phyloP scores from a whole-genome alignment of 2,888 invertebrate species.

The Ethmia dodecea region DNA sequence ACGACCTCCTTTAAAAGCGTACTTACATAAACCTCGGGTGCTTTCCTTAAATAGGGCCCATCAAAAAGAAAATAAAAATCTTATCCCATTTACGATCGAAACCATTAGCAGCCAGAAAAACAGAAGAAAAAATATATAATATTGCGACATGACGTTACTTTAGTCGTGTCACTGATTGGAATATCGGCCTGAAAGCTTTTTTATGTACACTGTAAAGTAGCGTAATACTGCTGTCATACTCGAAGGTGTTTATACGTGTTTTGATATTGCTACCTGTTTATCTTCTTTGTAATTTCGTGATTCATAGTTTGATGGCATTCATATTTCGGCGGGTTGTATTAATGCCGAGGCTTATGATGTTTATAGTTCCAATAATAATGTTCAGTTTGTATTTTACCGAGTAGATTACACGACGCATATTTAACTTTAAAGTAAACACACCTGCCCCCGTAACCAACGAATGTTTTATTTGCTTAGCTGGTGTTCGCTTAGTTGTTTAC shows the following conservation, averaged over 20 bases:
- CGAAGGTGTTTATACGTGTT: not conserved
- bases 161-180: constrained; percentile 48
- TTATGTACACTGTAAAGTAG: constrained; percentile 49
- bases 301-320: too few species aligned
- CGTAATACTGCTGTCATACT: constrained; percentile 5
- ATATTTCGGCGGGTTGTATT: too few species aligned
- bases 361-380: too few species aligned
- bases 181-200: constrained; percentile 55
- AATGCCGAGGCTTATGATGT: too few species aligned
- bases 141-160: constrained; percentile 45
- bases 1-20: constrained; percentile 30
- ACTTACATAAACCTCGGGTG: constrained; percentile 35
- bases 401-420: too few species aligned
- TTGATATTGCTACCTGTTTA: not conserved
- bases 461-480: too few species aligned
- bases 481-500: too few species aligned
- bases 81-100: constrained; percentile 54
- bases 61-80: constrained; percentile 56
- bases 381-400: too few species aligned
- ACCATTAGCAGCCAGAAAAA: constrained; percentile 51
- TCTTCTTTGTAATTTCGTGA: too few species aligned
- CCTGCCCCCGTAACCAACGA: too few species aligned
- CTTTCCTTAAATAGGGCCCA: constrained; percentile 45
- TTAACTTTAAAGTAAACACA: too few species aligned
- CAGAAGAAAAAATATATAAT: constrained; percentile 37